Percentiles rank a stretch among this genome's conserved stretches.
These are phyloP conservation scores for Psittacula cyanocephala DNA, from an alignment of 2,113 vertebrate species.

Conservation along the genomic window DNA sequence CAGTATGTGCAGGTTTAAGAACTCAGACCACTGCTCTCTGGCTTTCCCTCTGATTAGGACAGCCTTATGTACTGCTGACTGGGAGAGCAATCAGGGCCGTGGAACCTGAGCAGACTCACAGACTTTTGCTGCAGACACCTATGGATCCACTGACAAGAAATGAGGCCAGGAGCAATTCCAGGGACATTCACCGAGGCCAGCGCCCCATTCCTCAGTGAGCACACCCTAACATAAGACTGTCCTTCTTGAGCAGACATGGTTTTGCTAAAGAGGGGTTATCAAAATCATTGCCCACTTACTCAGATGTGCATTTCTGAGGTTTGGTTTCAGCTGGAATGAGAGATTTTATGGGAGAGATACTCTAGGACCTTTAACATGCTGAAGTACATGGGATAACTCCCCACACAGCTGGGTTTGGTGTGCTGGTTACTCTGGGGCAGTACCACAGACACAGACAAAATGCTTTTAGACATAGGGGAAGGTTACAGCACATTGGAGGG, in stretches of 20 bases:
- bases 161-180: background rate
- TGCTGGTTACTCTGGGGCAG: background rate
- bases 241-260: background rate
- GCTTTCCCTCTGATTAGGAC: background rate
- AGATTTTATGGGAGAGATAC: background rate
- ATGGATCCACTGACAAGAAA: background rate
- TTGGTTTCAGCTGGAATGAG: background rate
- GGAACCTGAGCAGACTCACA: accelerated
- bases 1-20: accelerated
- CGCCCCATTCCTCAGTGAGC: accelerated
- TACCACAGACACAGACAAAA: background rate
- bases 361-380: background rate
- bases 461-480: background rate
- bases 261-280: background rate
- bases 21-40: accelerated
- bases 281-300: background rate
- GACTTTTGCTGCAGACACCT: background rate
- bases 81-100: background rate
- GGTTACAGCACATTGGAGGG: background rate
- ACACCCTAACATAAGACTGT: background rate
- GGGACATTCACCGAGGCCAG: background rate
- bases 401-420: background rate
- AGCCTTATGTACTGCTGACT: background rate
- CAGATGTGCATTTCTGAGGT: background rate
- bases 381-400: background rate